phyloP scores from a whole-genome alignment of 2,113 vertebrate genomes.

The human (Homo sapiens) region DNA sequence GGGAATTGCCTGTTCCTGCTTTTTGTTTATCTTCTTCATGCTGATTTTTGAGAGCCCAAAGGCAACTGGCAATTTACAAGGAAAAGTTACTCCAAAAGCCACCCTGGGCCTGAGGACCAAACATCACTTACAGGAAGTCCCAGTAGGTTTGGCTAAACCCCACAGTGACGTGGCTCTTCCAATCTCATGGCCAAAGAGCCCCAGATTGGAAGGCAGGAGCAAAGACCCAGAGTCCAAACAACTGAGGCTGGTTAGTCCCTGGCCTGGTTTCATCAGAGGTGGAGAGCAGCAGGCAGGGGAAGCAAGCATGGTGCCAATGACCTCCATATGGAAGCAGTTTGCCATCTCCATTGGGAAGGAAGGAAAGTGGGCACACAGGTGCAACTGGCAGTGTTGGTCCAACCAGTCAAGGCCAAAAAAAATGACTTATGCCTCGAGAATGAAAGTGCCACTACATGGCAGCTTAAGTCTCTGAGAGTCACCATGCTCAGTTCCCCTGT shows the following conservation, averaged over 20 bases:
- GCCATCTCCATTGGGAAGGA: background rate
- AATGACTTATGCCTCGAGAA: background rate
- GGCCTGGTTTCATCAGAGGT: background rate
- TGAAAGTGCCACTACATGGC: accelerated
- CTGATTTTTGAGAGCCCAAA: conserved; percentile 41
- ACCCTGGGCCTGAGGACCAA: background rate
- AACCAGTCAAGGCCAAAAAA: background rate
- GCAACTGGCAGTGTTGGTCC: too few species aligned
- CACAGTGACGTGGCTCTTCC: background rate
- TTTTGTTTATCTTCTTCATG: conserved; percentile 55
- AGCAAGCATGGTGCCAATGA: background rate
- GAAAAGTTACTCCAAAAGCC: conserved; percentile 15
- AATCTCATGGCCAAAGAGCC: background rate
- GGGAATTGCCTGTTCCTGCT: conserved; percentile 34
- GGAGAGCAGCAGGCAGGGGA: accelerated
- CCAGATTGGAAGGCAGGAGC: background rate
- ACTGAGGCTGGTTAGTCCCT: background rate
- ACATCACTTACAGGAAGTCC: background rate
- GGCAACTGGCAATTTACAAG: conserved; percentile 28
- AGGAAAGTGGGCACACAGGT: background rate
- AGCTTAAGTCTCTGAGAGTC: background rate
- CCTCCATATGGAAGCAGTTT: background rate
- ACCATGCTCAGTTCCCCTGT: too few species aligned
- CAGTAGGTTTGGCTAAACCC: background rate
- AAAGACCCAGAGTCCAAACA: background rate